Base-by-base conservation (phyloP, 2,113 vertebrate species). In the Haemorhous mexicanus region DNA sequence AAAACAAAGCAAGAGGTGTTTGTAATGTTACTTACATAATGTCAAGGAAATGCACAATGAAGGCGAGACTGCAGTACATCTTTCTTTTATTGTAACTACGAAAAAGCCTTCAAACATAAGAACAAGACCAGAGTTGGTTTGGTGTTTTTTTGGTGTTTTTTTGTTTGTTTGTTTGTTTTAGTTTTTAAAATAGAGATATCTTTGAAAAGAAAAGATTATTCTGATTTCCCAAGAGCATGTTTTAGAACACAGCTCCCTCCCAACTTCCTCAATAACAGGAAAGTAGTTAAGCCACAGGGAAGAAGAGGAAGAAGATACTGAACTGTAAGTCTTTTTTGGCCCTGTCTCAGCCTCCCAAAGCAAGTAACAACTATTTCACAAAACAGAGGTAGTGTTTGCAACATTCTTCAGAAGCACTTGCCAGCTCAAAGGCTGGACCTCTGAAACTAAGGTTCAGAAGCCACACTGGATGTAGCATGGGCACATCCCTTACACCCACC, bases 211-310 rank as follows among this genome's bases (percentile, higher is more conserved):
- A 61, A 77, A 35, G 14, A 64, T 43, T 28, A 47, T 44, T 62
- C 47, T 41, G 21, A 82, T 82, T 90, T 92, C 89, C 75, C 68
- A 90, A 90, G 55, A 62, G 61, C 27, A 50, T 16, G 19, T 70
- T 93, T 74, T 84, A 24, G 23, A 79, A 87, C 37, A 61, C n/a
- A 68, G 66, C 35, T 69, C n/a, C 22, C 50, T 83, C 44, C 11
- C 41, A 63, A 35, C 63, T 90, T 89, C 85, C 77, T 91, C 83
- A 61, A 39, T 33, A 95, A 94, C 72, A 93, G 79, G 73, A 95
- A 96, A 91, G 61, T 16, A 78, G 44, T 47, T 87, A 81, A 86
- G 33, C 20, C 63, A 84, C 35, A 47, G 7, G 24, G 59, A 91
- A 64, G 50, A 39, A 56, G 66, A 69, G 2, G 22, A 43, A 84